Conservation (phyloP, 2,888 invertebrate genomes). For the Cerceris rybyensis region DNA sequence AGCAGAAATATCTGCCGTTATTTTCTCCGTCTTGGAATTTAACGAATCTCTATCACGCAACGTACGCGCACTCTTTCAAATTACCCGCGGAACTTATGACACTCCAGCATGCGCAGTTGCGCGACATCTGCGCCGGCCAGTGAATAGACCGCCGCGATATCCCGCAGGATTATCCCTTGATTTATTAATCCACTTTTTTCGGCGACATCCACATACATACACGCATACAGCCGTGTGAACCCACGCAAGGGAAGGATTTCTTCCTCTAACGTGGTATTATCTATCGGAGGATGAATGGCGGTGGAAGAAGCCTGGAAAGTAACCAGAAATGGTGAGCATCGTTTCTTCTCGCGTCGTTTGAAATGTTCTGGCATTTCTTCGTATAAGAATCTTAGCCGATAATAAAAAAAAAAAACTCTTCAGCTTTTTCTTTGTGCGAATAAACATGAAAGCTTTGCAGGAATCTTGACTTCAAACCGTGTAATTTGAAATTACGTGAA, state of each 20-base stretch:
- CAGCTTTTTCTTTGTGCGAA: conserved; percentile 28
- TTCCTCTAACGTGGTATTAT: conserved; percentile 35
- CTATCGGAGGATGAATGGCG: conserved; percentile 9
- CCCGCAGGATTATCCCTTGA: conserved; percentile 69
- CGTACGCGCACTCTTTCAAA: conserved; percentile 17
- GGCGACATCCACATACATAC: conserved; percentile 6
- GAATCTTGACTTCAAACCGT: too few species aligned
- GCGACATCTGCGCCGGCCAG: background rate
- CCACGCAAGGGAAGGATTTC: conserved; percentile 30
- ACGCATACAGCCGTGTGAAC: conserved; percentile 18
- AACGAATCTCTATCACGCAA: conserved; percentile 38
- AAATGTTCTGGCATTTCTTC: conserved; percentile 29
- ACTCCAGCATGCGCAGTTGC: conserved; percentile 4
- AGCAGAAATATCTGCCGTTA: conserved; percentile 2
- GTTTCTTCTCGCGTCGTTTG: conserved; percentile 35
- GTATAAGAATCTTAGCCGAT: conserved; percentile 35
- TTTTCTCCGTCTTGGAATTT: conserved; percentile 16
- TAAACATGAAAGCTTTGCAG: background rate
- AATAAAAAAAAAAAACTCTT: conserved; percentile 20
- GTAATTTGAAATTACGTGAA: background rate
- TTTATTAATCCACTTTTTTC: conserved; percentile 70
- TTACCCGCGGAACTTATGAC: conserved; percentile 21
- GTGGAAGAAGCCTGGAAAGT: background rate
- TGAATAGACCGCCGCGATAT: conserved; percentile 31
- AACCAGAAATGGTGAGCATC: conserved; percentile 18